Evolutionary conservation across 2,113 vertebrate genomes (phyloP).

Genomic region (Mormyrus iriodes): DNA sequence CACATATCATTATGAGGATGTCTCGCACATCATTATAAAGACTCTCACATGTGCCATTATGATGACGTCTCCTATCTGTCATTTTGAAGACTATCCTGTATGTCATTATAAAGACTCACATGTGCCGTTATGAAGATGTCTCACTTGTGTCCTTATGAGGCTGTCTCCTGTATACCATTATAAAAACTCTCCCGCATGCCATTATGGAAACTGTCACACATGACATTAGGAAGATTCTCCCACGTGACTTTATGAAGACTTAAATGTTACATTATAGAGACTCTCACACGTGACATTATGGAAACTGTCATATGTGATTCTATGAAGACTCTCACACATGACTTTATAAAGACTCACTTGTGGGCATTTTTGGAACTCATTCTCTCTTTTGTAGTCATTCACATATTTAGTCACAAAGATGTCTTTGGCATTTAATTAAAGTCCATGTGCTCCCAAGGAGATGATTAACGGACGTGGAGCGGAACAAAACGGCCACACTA

Average conservation of each 20-base stretch:
- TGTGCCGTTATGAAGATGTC: neutral
- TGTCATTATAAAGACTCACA: too few species aligned
- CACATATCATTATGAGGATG: neutral
- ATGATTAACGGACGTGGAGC: neutral
- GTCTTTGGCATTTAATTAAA: neutral
- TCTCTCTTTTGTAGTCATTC: neutral
- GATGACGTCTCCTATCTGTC: neutral
- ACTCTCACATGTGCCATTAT: neutral
- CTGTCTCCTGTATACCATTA: neutral
- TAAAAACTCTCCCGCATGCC: neutral
- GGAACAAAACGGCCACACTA: neutral
- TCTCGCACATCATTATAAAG: neutral
- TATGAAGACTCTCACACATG: neutral
- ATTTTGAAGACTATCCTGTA: neutral
- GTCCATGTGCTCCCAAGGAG: neutral
- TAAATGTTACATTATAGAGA: neutral
- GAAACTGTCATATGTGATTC: neutral
- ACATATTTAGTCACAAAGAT: neutral
- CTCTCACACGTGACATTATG: neutral
- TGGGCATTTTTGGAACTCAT: neutral
- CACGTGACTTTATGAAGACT: too few species aligned
- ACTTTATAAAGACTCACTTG: neutral
- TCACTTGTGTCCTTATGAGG: too few species aligned
- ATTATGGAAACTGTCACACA: neutral
- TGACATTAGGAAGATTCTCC: neutral